These are phyloP conservation scores for Hipposideros larvatus DNA, from an alignment of 2,797 vertebrate species.

Conservation along the genomic window DNA sequence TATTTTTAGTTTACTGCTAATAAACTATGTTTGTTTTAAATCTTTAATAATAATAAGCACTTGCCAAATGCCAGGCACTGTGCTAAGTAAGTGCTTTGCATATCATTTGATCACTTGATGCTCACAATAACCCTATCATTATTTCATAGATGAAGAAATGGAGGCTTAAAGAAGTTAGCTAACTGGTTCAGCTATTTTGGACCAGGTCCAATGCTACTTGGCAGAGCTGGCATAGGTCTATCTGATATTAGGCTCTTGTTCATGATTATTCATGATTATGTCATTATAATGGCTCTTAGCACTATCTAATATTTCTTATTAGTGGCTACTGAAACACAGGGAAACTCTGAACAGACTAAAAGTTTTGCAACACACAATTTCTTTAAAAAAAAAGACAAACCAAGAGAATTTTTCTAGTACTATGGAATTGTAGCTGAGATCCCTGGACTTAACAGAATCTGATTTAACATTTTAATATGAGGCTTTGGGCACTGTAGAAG, in stretches of 20 bases:
- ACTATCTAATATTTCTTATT: neutral
- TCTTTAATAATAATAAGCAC: constrained; percentile 12
- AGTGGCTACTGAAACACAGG: neutral
- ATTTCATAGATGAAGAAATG: constrained; percentile 25
- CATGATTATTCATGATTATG: neutral
- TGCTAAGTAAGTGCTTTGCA: neutral
- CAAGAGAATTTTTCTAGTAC: neutral
- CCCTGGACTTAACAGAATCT: neutral
- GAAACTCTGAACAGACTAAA: neutral
- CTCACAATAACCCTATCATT: neutral
- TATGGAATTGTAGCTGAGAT: neutral
- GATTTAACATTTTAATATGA: neutral
- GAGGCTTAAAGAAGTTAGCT: constrained; percentile 11
- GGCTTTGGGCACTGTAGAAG: neutral
- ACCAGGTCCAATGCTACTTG: neutral
- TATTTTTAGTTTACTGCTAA: constrained; percentile 9
- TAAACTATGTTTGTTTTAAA: neutral
- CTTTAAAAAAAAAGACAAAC: neutral
- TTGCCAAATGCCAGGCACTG: neutral
- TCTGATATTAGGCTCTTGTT: neutral
- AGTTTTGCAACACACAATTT: constrained; percentile 16
- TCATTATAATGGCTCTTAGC: neutral
- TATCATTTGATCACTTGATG: constrained; percentile 7
- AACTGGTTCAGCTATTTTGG: neutral
- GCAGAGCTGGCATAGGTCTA: neutral